Conservation (phyloP, 1,140 invertebrate genomes). For the Meteorus sp. region DNA sequence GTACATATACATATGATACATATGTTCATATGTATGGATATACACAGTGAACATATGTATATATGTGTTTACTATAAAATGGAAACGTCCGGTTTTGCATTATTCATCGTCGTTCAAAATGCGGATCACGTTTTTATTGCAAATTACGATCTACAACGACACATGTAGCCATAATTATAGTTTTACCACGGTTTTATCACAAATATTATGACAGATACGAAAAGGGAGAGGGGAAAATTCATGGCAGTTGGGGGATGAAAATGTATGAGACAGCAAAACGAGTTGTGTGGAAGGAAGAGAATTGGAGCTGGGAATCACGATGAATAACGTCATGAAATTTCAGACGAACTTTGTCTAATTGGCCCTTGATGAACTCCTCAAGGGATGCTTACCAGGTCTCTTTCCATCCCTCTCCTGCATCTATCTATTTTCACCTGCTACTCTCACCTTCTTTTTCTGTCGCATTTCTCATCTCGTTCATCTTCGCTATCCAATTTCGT, state of each 20-base stretch:
- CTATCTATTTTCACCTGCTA: background rate
- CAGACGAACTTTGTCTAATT: conserved; percentile 11
- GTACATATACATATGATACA: background rate
- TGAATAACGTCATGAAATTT: conserved; percentile 3
- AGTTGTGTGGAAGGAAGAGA: too few species aligned
- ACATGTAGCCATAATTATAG: conserved; percentile 16
- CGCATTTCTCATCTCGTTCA: background rate
- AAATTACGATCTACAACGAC: conserved; percentile 15
- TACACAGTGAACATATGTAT: background rate
- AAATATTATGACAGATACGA: too few species aligned
- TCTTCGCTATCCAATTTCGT: background rate
- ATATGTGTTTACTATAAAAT: too few species aligned
- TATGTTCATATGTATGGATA: background rate
- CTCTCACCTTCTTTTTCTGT: background rate
- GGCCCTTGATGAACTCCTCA: conserved; percentile 13
- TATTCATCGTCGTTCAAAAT: conserved; percentile 25
- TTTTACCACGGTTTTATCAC: too few species aligned
- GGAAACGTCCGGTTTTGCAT: conserved; percentile 18
- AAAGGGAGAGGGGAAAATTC: background rate
- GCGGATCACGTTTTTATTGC: conserved; percentile 24
- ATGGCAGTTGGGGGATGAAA: too few species aligned
- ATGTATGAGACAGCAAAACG: too few species aligned
- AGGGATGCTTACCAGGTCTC: background rate
- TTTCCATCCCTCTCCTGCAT: too few species aligned
- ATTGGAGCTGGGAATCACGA: too few species aligned